A percentile compares a stretch with the other conserved stretches of the same genome.
Evolutionary conservation across 2,797 vertebrate genomes (phyloP).

Genomic region (Falco novaeseelandiae): DNA sequence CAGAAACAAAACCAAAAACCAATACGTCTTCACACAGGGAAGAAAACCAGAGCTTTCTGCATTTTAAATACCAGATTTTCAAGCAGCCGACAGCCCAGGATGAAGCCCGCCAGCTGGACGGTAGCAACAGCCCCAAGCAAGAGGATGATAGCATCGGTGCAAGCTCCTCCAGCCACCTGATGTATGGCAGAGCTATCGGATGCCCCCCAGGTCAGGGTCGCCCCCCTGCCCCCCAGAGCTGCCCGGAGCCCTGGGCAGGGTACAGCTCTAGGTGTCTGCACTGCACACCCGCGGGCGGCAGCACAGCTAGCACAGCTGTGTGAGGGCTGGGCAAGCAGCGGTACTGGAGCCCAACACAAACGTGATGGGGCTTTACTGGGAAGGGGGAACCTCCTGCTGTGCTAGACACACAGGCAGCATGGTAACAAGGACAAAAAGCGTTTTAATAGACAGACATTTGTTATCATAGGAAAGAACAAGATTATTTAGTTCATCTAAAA

Average conservation of each 20-base stretch:
- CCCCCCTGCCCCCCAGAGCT: too few species aligned
- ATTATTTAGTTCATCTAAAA: neutral
- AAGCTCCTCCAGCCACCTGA: too few species aligned
- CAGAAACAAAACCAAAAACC: neutral
- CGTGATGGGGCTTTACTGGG: accelerated
- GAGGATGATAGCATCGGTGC: too few species aligned
- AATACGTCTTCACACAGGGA: neutral
- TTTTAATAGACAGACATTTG: neutral
- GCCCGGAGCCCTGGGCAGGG: neutral
- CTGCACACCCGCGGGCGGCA: neutral
- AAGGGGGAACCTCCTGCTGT: neutral
- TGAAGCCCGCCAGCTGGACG: neutral
- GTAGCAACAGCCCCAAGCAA: too few species aligned
- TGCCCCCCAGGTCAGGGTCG: neutral
- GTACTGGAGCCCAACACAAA: too few species aligned
- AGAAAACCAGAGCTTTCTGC: neutral
- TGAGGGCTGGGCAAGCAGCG: neutral
- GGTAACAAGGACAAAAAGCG: neutral
- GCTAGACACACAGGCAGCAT: neutral
- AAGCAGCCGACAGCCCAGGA: neutral
- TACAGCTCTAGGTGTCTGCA: neutral
- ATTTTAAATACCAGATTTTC: neutral
- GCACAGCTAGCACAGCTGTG: too few species aligned
- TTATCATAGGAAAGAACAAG: neutral
- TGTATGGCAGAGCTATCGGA: accelerated